Conservation (phyloP, 2,797 vertebrate species). For the Leptoclinus maculatus region DNA sequence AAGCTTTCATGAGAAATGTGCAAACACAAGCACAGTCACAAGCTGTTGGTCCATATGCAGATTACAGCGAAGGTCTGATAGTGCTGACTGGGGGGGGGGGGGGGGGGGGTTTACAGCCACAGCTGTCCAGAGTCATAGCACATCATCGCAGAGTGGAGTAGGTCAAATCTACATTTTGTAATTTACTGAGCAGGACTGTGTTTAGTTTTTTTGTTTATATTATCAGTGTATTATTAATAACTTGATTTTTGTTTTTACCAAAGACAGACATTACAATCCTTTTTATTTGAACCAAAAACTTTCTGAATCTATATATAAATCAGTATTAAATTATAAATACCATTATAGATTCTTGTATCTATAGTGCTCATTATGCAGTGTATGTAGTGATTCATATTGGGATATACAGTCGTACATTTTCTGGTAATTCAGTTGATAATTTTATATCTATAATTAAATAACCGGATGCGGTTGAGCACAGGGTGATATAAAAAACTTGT, state of each 20-base stretch:
- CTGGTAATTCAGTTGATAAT: background rate
- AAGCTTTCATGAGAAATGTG: slow-evolving; percentile 48
- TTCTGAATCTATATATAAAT: background rate
- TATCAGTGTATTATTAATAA: background rate
- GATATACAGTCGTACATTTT: background rate
- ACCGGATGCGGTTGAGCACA: background rate
- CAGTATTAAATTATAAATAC: background rate
- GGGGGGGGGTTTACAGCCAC: slow-evolving; percentile 35
- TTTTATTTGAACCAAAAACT: background rate
- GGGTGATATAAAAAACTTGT: background rate
- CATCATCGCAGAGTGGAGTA: slow-evolving; percentile 52
- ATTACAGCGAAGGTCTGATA: slow-evolving; percentile 64
- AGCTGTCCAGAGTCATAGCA: slow-evolving; percentile 73
- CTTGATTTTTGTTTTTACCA: background rate
- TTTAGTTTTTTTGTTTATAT: background rate
- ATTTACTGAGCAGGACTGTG: background rate
- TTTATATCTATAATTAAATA: background rate
- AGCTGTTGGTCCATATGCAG: slow-evolving; percentile 75
- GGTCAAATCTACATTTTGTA: slow-evolving; percentile 48
- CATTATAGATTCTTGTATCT: background rate
- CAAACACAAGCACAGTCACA: slow-evolving; percentile 60
- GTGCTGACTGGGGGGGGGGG: slow-evolving; percentile 64
- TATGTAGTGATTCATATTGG: background rate
- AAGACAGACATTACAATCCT: background rate
- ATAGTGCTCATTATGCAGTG: background rate